Evolutionary conservation across 2,888 invertebrate species (phyloP), one percentile per base, ranked within the genome.

Genomic region (Phragmatobia fuliginosa): DNA sequence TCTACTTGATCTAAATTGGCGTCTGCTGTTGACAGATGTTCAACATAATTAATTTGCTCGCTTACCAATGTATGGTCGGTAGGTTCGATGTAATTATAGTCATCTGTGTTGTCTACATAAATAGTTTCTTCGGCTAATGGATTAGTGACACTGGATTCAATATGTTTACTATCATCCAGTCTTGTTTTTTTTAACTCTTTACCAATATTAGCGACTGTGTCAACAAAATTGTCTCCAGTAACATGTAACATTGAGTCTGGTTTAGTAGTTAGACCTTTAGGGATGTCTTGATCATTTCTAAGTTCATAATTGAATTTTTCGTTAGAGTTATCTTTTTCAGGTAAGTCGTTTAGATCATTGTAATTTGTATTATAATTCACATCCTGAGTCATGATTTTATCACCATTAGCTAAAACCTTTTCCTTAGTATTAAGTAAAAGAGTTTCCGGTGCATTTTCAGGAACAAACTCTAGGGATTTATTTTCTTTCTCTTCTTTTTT

Each of bases 401-500:
- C 62, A 60, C 36, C 33, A 56, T 56, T 49, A 25, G 41, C 38
- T 58, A 41, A 18, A 60, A 67, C 31, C 32, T 68, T 66, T n/a
- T 66, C 41, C 11, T 62, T n/a, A 31, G 64, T 63, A 60, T 66
- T 72, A 72, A n/a, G 60, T 6, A 58, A 25, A 0, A 45, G 21
- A 16, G 60, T 11, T 49, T 32, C 31, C 10, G 62, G 45, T 45
- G 6, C 16, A 32, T n/a, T 28, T 58, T 65, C 31, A 61, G 45
- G 25, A 18, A 32, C 59, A 0, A 66, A 38, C 33, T 70, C 64
- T 36, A 60, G 63, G 8, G 71, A 69, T 21, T 66, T 32, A 31
- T 78, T 82, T 72, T 85, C 85, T 70, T 87, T 88, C 73, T 92
- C 92, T 66, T 83, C 85, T 71, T 87, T 85, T 74, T 92, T 94